Percentiles rank a stretch among this genome's conserved stretches.
Conservation (phyloP, 1,140 invertebrate genomes). For the Telenomus remus region DNA sequence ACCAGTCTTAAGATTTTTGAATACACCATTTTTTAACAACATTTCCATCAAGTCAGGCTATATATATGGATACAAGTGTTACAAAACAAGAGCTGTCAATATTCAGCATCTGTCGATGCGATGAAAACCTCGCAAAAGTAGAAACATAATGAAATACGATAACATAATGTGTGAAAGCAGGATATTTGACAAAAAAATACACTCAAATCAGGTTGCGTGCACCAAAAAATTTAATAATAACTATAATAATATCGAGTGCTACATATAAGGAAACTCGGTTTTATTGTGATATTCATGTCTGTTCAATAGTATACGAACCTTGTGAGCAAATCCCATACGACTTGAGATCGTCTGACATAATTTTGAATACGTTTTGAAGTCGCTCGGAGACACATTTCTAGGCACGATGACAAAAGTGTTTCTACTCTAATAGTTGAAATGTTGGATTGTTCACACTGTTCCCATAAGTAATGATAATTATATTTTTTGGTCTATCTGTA, state of each 20-base stretch:
- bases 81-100: too few relatives aligned
- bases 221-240: constrained; percentile 40
- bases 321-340: constrained; percentile 11
- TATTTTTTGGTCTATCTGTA: constrained; percentile 38
- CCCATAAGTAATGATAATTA: constrained; percentile 43
- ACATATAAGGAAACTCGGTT: constrained; percentile 49
- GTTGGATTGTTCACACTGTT: constrained; percentile 46
- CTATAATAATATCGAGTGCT: constrained; percentile 35
- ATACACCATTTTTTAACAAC: too few relatives aligned
- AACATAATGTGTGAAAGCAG: too few relatives aligned
- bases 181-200: constrained; percentile 2
- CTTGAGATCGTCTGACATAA: not conserved
- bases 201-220: constrained; percentile 33
- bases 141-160: not conserved
- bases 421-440: not conserved
- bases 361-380: not conserved
- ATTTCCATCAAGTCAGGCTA: too few relatives aligned
- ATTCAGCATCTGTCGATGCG: too few relatives aligned
- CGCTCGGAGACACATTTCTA: not conserved
- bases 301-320: constrained; percentile 41
- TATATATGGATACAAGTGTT: too few relatives aligned
- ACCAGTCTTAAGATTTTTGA: not conserved
- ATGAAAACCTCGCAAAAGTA: not conserved
- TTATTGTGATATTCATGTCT: constrained; percentile 58
- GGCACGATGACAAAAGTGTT: not conserved